These are phyloP conservation scores for Spatula versicolor DNA, from an alignment of 2,797 vertebrate species.

Conservation along the genomic window DNA sequence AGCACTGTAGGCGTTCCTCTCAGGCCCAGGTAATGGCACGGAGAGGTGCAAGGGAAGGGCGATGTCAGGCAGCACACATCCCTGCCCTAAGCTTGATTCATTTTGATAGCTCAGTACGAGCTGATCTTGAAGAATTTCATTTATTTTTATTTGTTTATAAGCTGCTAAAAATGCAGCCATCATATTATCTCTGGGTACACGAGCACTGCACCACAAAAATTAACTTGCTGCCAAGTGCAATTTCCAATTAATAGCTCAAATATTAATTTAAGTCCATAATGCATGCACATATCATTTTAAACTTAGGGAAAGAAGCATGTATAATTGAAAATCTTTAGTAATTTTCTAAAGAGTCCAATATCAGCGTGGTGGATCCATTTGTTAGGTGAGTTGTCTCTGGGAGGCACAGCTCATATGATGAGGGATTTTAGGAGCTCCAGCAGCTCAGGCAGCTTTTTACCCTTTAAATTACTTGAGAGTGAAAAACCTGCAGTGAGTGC, in stretches of 20 bases:
- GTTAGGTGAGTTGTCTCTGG: background rate
- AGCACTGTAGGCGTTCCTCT: background rate
- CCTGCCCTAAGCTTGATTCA: background rate
- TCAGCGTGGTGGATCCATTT: background rate
- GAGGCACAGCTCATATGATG: background rate
- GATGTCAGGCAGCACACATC: background rate
- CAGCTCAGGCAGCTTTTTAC: background rate
- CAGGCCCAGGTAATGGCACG: background rate
- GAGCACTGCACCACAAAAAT: background rate
- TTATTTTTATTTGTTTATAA: background rate
- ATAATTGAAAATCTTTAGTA: constrained; percentile 29
- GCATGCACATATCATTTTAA: background rate
- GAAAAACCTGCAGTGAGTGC: background rate
- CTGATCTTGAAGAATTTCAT: background rate
- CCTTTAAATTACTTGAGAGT: background rate
- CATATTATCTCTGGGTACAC: background rate
- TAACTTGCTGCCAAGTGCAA: background rate
- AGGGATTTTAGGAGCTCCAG: background rate
- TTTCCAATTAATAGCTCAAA: constrained; percentile 27
- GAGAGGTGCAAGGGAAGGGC: background rate
- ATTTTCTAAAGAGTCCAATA: background rate
- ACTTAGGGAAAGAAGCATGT: background rate
- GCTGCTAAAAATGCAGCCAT: background rate
- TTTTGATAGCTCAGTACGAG: background rate
- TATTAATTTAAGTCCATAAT: constrained; percentile 32